phyloP scores from a whole-genome alignment of 2,888 invertebrate species.

The Drosophila atripex region DNA sequence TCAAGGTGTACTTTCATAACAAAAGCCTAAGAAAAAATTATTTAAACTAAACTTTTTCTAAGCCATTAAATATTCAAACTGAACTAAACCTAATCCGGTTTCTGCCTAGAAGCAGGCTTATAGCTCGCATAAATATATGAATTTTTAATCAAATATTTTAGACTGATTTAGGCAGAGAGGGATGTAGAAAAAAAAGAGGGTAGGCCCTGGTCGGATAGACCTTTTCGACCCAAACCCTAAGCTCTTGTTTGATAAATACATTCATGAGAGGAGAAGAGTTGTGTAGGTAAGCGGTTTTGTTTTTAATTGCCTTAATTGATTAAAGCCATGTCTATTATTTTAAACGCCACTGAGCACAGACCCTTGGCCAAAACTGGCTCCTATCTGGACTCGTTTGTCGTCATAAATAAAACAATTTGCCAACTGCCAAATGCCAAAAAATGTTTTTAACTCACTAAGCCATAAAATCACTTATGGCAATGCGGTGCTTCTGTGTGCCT shows the following conservation, averaged over 20 bases:
- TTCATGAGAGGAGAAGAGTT: conserved; percentile 7
- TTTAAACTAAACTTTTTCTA: background rate
- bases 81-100: conserved; percentile 11
- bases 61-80: conserved; percentile 21
- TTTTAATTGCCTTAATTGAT: conserved; percentile 53
- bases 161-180: background rate
- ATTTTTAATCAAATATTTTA: background rate
- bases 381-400: conserved; percentile 19
- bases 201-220: conserved; percentile 4
- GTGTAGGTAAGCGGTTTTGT: conserved; percentile 18
- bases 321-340: conserved; percentile 45
- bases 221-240: conserved; percentile 7
- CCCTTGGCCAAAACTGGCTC: background rate
- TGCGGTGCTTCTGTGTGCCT: conserved; percentile 11
- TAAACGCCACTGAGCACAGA: conserved; percentile 15
- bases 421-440: conserved; percentile 43
- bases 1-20: background rate
- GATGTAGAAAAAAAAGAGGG: background rate
- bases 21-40: background rate
- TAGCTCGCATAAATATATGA: conserved; percentile 1
- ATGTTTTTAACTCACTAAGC: conserved; percentile 61
- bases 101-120: conserved; percentile 10
- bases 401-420: conserved; percentile 56
- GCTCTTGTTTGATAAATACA: conserved; percentile 27
- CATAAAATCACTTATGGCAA: conserved; percentile 30